Base-by-base conservation (phyloP, 2,888 invertebrate genomes). In the Brachyptera putata region DNA sequence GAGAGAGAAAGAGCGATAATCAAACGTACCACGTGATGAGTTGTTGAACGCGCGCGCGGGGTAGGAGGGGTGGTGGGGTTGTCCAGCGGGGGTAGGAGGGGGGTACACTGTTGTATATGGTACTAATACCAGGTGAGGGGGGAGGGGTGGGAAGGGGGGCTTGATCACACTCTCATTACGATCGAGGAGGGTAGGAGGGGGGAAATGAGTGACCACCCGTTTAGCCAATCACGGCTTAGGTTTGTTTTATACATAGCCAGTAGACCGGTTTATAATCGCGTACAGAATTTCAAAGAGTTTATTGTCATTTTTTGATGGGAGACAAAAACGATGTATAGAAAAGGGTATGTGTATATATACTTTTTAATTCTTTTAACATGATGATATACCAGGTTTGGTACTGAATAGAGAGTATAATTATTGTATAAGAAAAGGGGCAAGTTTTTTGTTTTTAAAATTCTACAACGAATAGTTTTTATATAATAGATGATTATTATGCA, bases 21-120 rank as follows among this genome's bases (percentile, higher is more conserved):
- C n/a, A n/a, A n/a, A n/a, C n/a, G n/a, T n/a, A 49, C 57, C 57
- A 58, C 57, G 63, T 61, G 63, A 61, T 63, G 59, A 63, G 58
- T 53, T 46, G 56, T 41, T 43, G 58, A 58, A 37, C 55, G 16
- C 26, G 55, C 50, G 58, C 36, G 48, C 22, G 56, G 41, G 63
- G 30, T 48, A 30, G 39, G 39, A 11, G 30, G 30, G 5, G 30
- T 30, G 5, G 30, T 57, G 18, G 48, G 25, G 49, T 37, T 24
- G 24, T 24, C 41, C 49, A 26, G 39, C 39, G 36, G 39, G 34
- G 48, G 48, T n/a, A n/a, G n/a, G 22, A 26, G 25, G 50, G 59
- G 25, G 30, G 41, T 14, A 26, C 13, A 34, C 41, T 50, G 49
- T 30, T 46, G 48, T 53, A 49, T 56, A 59, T n/a, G 46, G 60